Evolutionary conservation across 92 coral and sea anemone genomes (phyloP).

Genomic region (Actinernus sp.): DNA sequence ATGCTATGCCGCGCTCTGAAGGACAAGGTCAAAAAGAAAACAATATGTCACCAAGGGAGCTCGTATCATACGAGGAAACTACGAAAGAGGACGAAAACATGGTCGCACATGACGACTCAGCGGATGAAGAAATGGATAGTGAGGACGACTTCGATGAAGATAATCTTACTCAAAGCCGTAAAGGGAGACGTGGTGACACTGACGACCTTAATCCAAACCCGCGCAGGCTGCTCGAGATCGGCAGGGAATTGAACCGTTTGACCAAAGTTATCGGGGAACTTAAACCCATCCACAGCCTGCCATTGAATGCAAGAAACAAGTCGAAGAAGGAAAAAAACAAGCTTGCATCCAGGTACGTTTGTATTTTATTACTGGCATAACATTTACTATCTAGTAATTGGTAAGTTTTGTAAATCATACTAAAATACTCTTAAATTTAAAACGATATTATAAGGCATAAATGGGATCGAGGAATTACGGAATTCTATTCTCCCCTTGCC

Average conservation of each 20-base stretch:
- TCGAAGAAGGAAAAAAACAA: constrained; percentile 99
- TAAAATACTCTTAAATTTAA: no score
- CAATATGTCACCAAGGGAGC: constrained; percentile 11
- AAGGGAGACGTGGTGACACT: constrained; percentile 91
- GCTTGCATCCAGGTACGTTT: constrained; percentile 96
- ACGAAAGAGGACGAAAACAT: constrained; percentile 15
- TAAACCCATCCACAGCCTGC: constrained; percentile 94
- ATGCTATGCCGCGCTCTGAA: background rate
- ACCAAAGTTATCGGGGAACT: constrained; percentile 88
- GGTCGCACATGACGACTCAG: constrained; percentile 61
- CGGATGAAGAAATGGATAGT: constrained; percentile 82
- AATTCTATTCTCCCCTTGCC: no score
- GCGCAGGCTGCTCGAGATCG: constrained; percentile 84
- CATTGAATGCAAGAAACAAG: constrained; percentile 90
- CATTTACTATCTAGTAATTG: no score
- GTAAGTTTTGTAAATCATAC: no score
- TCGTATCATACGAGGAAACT: no score
- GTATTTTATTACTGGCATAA: no score
- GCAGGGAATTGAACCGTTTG: constrained; percentile 90
- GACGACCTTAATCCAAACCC: constrained; percentile 99
- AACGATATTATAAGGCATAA: no score
- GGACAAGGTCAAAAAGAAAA: constrained; percentile 6
- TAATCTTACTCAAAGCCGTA: constrained; percentile 72
- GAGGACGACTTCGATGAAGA: constrained; percentile 82
- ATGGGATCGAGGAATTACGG: no score